Evolutionary conservation across 1,140 invertebrate genomes (phyloP), one percentile per base, ranked within the genome.

Genomic region (Dendroctonus ponderosae): DNA sequence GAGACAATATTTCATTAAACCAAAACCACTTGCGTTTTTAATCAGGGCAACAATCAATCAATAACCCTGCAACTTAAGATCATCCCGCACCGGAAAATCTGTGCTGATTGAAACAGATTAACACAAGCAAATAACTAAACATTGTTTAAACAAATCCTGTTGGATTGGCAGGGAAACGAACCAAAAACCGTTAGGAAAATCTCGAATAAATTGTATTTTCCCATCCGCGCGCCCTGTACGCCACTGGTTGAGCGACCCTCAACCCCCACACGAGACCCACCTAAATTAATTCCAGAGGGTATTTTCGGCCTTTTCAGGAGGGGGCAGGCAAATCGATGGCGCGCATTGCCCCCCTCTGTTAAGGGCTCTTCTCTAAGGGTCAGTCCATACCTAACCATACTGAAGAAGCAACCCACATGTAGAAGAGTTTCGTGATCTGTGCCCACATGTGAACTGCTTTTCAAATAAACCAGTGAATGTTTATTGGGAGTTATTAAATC

Each of bases 211-310:
- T 37, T 12, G 15, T n/a, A 5, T n/a, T 37, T 37, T n/a, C 15
- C 26, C 15, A 8, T n/a, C 11, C 1, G 8, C 50, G 11, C 15
- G 11, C 15, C 4, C 15, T 8, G 8, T 8, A n/a, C 50, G 11
- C 15, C 15, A 8, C 50, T 52, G 43, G 7, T 9, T 52, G 37
- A 7, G n/a, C 9, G 37, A 41, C 39, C n/a, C 50, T 56, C 53
- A 40, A 42, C 56, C 56, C 60, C 7, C 60, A 26, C 39, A 46
- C 41, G 49, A 38, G 60, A 41, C 60, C 49, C 61, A 54, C 61
- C 61, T 56, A 63, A 63, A 63, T 63, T 63, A 63, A 63, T 63
- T 63, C 61, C 61, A 63, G 50, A 54, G 61, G 61, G 61, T 63
- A 63, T 63, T 63, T 63, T 63, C 39, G 50, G 61, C 41, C 50